A percentile compares a stretch with the other conserved stretches of the same genome.
Evolutionary conservation across 1,140 invertebrate genomes (phyloP).

Genomic region (Cotesia vestalis): DNA sequence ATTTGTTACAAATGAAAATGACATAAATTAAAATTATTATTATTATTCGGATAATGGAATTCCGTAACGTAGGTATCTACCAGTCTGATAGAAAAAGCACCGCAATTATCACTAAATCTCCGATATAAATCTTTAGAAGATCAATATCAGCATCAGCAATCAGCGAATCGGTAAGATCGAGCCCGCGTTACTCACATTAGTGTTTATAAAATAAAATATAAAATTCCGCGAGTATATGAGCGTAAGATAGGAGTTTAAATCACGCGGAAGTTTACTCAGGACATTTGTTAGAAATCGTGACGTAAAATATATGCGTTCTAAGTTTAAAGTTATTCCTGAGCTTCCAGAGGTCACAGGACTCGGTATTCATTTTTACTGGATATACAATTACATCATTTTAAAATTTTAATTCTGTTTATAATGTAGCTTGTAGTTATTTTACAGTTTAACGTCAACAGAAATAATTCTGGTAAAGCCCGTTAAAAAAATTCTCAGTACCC

Average conservation of each 20-base stretch:
- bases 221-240: not conserved
- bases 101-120: slow-evolving; percentile 41
- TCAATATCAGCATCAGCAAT: slow-evolving; percentile 22
- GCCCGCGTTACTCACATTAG: not conserved
- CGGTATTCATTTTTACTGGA: not conserved
- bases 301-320: not conserved
- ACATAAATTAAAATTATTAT: too few relatives aligned
- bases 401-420: too few relatives aligned
- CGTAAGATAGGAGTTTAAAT: slow-evolving; percentile 1
- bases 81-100: slow-evolving; percentile 38
- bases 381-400: too few relatives aligned
- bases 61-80: slow-evolving; percentile 2
- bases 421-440: not conserved
- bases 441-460: not conserved
- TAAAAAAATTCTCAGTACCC: slow-evolving; percentile 2
- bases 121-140: not conserved
- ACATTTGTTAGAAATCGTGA: slow-evolving; percentile 10
- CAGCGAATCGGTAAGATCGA: slow-evolving; percentile 30
- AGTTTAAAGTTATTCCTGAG: not conserved
- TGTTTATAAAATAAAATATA: not conserved
- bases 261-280: not conserved
- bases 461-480: slow-evolving; percentile 13
- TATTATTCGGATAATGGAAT: slow-evolving; percentile 30
- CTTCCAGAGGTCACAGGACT: not conserved
- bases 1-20: too few relatives aligned